A percentile compares a stretch with the other conserved stretches of the same genome.
Evolutionary conservation across 1,140 invertebrate genomes (phyloP).

Genomic region (silkworm (Bombyx mori)): ASM3026992v2 NC_085122.1:8699001-8699500

Average conservation of each 20-base stretch:
- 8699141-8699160: conserved; percentile 53
- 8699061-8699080: conserved; percentile 58
- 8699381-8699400: conserved; percentile 35
- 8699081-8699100: conserved; percentile 66
- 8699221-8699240: conserved; percentile 55
- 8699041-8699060: conserved; percentile 66
- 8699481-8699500: conserved; percentile 56
- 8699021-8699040: conserved; percentile 41
- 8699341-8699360: conserved; percentile 55
- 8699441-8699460: no score
- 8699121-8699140: conserved; percentile 66
- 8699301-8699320: conserved; percentile 35
- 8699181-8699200: conserved; percentile 61
- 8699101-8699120: conserved; percentile 69
- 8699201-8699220: conserved; percentile 67
- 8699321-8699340: conserved; percentile 57
- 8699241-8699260: conserved; percentile 62
- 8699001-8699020: conserved; percentile 48
- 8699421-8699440: conserved; percentile 23
- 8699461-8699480: background rate
- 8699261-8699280: conserved; percentile 68
- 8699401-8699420: conserved; percentile 27
- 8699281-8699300: conserved; percentile 52
- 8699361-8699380: conserved; percentile 66
- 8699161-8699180: conserved; percentile 61